Percentiles rank a stretch among this genome's conserved stretches.
These are phyloP conservation scores for Platygyra sinensis DNA, from an alignment of 64 coral and sea anemone species.

Conservation along the genomic window DNA sequence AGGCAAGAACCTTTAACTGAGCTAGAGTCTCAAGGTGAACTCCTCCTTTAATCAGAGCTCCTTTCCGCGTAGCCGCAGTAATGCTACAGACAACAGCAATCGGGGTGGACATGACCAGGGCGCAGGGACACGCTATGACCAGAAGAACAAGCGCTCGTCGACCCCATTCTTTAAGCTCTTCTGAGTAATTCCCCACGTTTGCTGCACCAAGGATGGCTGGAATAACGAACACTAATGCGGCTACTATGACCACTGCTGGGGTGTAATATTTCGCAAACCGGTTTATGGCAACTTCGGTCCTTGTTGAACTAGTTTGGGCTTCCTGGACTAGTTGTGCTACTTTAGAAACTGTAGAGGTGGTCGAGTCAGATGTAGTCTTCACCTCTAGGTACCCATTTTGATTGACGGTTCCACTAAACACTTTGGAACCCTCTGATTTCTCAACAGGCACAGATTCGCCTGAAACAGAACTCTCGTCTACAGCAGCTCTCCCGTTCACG, in stretches of 20 bases:
- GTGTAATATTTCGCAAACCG: constrained; percentile 95
- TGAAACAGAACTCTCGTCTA: constrained; percentile 94
- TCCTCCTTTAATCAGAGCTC: constrained; percentile 73
- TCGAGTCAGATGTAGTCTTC: constrained; percentile 81
- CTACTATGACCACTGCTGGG: constrained; percentile 66
- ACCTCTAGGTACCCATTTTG: constrained; percentile 99
- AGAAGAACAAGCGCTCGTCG: constrained; percentile 81
- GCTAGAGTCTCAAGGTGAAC: constrained; percentile 62
- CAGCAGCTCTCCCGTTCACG: constrained; percentile 72
- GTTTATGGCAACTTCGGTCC: constrained; percentile 86
- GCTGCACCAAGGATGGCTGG: constrained; percentile 81
- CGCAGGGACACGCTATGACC: constrained; percentile 82
- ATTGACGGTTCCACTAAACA: constrained; percentile 93
- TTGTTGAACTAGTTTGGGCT: constrained; percentile 84
- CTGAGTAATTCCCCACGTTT: constrained; percentile 82
- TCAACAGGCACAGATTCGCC: constrained; percentile 92
- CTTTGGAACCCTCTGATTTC: constrained; percentile 73
- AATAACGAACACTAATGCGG: constrained; percentile 73
- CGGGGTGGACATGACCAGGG: constrained; percentile 82
- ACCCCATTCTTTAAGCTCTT: constrained; percentile 76
- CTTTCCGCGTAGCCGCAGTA: constrained; percentile 73
- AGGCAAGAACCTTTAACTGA: constrained; percentile 53
- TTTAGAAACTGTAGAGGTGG: constrained; percentile 82
- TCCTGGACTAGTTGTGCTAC: constrained; percentile 90
- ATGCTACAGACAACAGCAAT: constrained; percentile 79